These are phyloP conservation scores for Pelvicachromis taeniatus DNA, from an alignment of 2,113 vertebrate species.

Conservation along the genomic window DNA sequence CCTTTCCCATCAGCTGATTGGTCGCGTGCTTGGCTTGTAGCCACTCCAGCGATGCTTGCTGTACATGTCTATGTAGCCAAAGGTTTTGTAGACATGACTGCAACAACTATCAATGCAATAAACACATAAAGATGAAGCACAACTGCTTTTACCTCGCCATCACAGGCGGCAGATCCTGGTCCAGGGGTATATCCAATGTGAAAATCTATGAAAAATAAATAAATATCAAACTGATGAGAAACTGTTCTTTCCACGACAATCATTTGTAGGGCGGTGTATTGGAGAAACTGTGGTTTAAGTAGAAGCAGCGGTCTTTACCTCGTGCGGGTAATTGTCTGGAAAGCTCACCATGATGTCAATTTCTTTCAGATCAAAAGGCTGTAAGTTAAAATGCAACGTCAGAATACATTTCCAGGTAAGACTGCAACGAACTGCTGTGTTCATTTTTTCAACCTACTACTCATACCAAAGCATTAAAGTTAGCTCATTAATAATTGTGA, in stretches of 20 bases:
- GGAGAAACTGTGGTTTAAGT: neutral
- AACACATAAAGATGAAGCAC: neutral
- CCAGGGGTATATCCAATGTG: constrained; percentile 73
- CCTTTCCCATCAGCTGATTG: constrained; percentile 75
- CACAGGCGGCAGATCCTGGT: constrained; percentile 73
- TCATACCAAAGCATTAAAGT: neutral
- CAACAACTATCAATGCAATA: neutral
- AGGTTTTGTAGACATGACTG: neutral
- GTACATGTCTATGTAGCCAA: constrained; percentile 59
- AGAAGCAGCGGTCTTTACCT: constrained; percentile 60
- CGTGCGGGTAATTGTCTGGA: constrained; percentile 75
- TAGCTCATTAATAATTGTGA: neutral
- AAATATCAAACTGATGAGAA: neutral
- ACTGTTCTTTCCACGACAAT: neutral
- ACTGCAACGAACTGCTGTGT: neutral
- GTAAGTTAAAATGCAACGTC: constrained; percentile 21
- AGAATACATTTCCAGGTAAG: neutral
- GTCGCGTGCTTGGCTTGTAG: constrained; percentile 79
- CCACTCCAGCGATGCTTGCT: constrained; percentile 72
- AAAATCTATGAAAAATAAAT: constrained; percentile 66
- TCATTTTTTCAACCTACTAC: neutral
- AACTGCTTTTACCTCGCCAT: constrained; percentile 72
- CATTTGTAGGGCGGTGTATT: neutral
- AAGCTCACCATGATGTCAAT: constrained; percentile 80
- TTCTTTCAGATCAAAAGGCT: constrained; percentile 81